Conservation (phyloP, 2,113 vertebrate species). For the Mustela nigripes region DNA sequence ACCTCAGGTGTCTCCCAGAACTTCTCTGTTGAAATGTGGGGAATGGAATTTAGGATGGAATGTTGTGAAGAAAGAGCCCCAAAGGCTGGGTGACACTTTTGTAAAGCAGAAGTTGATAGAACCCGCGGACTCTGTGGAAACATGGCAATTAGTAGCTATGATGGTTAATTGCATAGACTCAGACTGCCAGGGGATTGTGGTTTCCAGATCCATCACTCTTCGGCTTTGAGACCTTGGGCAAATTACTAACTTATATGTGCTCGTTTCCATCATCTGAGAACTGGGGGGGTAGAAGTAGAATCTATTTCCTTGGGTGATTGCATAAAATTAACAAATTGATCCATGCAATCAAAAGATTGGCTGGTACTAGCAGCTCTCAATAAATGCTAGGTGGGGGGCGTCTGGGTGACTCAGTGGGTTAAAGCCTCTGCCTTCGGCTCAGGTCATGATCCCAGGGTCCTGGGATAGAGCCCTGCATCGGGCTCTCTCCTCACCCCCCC, state of each 20-base stretch:
- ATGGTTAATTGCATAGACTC: background rate
- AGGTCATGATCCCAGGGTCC: too few species aligned
- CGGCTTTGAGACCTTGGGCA: background rate
- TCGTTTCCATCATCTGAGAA: background rate
- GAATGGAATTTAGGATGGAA: background rate
- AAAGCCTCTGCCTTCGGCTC: too few species aligned
- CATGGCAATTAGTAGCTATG: background rate
- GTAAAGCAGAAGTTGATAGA: background rate
- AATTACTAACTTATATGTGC: background rate
- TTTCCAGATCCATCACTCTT: background rate
- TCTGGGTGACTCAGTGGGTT: too few species aligned
- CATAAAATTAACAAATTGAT: background rate
- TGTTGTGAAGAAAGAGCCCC: background rate
- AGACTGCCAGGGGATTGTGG: background rate
- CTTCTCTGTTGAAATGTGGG: background rate
- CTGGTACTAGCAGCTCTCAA: background rate
- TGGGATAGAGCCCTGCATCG: too few species aligned
- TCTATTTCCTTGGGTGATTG: background rate
- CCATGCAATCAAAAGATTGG: background rate
- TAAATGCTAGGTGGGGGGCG: background rate
- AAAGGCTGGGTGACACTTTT: background rate
- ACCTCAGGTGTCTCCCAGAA: background rate
- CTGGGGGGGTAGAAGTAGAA: background rate
- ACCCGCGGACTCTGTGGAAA: background rate
- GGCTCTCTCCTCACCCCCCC: too few species aligned